Evolutionary conservation across 2,888 invertebrate species (phyloP), one percentile per base, ranked within the genome.

Genomic region (Xestia xanthographa): DNA sequence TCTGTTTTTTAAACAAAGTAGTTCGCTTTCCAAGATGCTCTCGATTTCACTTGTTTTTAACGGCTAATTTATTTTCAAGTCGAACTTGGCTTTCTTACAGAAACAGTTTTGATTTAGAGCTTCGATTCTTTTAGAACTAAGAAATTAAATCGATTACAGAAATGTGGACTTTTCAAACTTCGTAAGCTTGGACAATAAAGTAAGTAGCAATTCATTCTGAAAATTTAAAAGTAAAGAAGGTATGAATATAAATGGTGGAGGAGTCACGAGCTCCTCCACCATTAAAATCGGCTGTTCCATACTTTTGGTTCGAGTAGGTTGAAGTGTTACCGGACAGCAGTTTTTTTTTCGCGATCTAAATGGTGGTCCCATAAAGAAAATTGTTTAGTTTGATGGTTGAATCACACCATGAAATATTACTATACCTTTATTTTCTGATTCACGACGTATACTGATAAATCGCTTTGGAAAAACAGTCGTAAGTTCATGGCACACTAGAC

Each of bases 31-130:
- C 22, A 12, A 65, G 22, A 34, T n/a, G 20, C 34, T 65, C n/a
- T 77, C 29, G 4, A 34, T 77, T 80, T 77, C 74, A 80, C 56
- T 80, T 34, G 38, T 14, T 43, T 50, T 45, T 45, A 26, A 34
- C n/a, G 41, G 29, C 5, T n/a, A 50, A 75, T 75, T 82, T 81
- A 58, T 74, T 74, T 80, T 41, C 53, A 38, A 45, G 9, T 48
- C 62, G n/a, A 53, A 63, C 53, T 75, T 48, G 41, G n/a, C 9
- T 63, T 53, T 53, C 38, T 73, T n/a, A 41, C 38, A 56, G 17
- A 29, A 73, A 41, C 5, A 63, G 11, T 63, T 77, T 38, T 63
- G 75, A 81, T 74, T 63, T 75, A 63, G 1, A 43, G 12, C 17
- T 56, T 81, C 17, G 5, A 22, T 38, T 29, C 5, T 53, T 53